Conservation (phyloP, 2,113 vertebrate genomes). For the Falcunculus frontatus region DNA sequence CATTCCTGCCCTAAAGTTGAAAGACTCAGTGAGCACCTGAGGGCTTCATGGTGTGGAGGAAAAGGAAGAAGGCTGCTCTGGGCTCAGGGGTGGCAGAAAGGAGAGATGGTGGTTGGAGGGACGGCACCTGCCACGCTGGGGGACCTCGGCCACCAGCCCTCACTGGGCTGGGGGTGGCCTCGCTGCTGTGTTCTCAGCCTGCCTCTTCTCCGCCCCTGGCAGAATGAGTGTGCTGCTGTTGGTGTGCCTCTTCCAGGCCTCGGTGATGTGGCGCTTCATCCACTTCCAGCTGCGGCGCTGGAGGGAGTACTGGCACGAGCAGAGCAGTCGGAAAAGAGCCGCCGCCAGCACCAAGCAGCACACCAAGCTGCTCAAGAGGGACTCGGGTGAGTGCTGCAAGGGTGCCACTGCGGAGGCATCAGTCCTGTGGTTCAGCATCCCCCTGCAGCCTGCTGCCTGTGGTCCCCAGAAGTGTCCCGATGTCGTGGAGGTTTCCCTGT, state of each 20-base stretch:
- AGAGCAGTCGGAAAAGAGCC: slow-evolving; percentile 79
- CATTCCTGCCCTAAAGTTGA: not conserved
- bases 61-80: not conserved
- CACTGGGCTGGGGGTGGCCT: not conserved
- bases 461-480: not conserved
- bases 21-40: not conserved
- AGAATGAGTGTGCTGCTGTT: slow-evolving; percentile 89
- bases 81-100: not conserved
- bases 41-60: not conserved
- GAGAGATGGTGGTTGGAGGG: not conserved
- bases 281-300: slow-evolving; percentile 94
- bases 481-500: fast-evolving
- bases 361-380: slow-evolving; percentile 81
- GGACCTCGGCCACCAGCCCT: fast-evolving
- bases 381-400: slow-evolving; percentile 76
- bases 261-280: slow-evolving; percentile 97
- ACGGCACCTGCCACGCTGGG: fast-evolving
- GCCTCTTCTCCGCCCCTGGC: slow-evolving; percentile 33
- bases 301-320: slow-evolving; percentile 88
- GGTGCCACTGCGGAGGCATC: fast-evolving
- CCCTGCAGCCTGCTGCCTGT: not conserved
- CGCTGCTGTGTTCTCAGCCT: slow-evolving; percentile 15
- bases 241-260: slow-evolving; percentile 91
- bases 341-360: slow-evolving; percentile 68
- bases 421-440: not conserved